Conservation (phyloP, 1,140 invertebrate genomes). For the Pectinophora gossypiella region DNA sequence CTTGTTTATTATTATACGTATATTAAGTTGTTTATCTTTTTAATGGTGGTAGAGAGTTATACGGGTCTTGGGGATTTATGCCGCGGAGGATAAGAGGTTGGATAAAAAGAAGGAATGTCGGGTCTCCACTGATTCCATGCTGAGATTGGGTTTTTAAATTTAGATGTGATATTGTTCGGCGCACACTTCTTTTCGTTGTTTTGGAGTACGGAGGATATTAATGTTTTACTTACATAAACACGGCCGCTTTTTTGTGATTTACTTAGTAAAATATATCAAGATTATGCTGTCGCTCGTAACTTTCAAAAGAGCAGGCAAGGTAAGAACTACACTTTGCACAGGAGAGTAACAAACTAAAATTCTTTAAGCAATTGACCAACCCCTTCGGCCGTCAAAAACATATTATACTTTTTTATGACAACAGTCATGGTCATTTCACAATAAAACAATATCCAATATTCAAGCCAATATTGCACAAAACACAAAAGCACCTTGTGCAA, state of each 20-base stretch:
- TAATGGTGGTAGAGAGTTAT: slow-evolving; percentile 69
- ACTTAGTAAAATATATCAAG: too few relatives aligned
- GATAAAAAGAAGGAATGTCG: slow-evolving; percentile 62
- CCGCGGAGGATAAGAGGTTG: slow-evolving; percentile 53
- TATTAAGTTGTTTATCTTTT: slow-evolving; percentile 75
- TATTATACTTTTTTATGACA: too few relatives aligned
- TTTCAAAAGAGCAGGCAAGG: too few relatives aligned
- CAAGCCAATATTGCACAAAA: slow-evolving; percentile 32
- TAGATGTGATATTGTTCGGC: slow-evolving; percentile 44
- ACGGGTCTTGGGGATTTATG: slow-evolving; percentile 66
- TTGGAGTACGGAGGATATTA: not conserved
- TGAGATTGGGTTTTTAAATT: slow-evolving; percentile 71
- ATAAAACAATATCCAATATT: not conserved
- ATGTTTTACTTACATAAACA: not conserved
- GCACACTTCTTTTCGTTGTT: slow-evolving; percentile 24
- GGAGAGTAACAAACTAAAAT: not conserved
- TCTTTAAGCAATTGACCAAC: not conserved
- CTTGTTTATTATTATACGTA: slow-evolving; percentile 73
- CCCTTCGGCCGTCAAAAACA: not conserved
- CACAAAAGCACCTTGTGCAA: slow-evolving; percentile 58
- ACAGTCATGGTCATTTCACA: not conserved
- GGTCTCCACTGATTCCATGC: slow-evolving; percentile 52
- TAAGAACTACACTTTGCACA: not conserved
- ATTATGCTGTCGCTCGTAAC: too few relatives aligned
- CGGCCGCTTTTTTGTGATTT: too few relatives aligned